phyloP scores from a whole-genome alignment of 1,140 invertebrate species.

The Bombus consobrinus region DNA sequence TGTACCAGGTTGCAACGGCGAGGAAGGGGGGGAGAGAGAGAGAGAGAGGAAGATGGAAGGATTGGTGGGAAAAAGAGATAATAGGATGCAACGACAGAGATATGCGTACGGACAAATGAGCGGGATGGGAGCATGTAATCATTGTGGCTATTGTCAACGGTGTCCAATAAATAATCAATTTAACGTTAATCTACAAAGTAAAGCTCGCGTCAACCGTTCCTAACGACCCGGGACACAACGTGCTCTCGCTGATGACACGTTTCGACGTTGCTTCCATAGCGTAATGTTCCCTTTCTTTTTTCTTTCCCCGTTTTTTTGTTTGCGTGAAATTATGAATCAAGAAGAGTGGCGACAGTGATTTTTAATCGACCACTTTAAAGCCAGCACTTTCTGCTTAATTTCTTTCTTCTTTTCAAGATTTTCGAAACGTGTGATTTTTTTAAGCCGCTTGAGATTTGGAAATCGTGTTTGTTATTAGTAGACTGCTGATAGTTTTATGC shows the following conservation, averaged over 20 bases:
- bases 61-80: conserved; percentile 1
- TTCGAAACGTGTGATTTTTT: too few relatives aligned
- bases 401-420: background rate
- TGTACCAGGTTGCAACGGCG: background rate
- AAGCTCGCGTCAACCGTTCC: conserved; percentile 44
- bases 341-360: background rate
- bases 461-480: too few relatives aligned
- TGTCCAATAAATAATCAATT: conserved; percentile 66
- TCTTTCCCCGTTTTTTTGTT: too few relatives aligned
- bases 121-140: conserved; percentile 45
- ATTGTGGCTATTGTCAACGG: conserved; percentile 61
- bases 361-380: background rate
- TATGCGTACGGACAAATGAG: conserved; percentile 42
- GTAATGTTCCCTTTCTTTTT: background rate
- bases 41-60: too few relatives aligned
- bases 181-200: conserved; percentile 60
- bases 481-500: too few relatives aligned
- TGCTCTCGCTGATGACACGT: conserved; percentile 11
- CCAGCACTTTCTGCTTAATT: too few relatives aligned
- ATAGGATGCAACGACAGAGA: conserved; percentile 34
- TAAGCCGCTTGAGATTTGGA: too few relatives aligned
- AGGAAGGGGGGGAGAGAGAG: background rate
- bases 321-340: background rate
- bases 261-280: background rate
- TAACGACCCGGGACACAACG: conserved; percentile 31